Conservation (phyloP, 2,797 vertebrate species). For the Pampus argenteus region DNA sequence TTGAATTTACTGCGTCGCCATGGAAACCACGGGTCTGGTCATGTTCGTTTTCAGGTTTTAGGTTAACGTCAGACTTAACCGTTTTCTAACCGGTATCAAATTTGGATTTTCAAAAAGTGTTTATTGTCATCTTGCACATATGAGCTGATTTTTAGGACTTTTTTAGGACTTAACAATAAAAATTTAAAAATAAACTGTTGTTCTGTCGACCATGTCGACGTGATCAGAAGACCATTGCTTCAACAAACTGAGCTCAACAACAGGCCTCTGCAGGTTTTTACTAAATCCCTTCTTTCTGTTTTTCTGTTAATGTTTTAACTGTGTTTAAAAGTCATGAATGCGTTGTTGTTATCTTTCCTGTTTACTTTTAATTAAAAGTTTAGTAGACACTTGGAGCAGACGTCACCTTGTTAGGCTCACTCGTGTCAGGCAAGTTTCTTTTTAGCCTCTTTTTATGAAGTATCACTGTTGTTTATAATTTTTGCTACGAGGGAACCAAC, state of each 20-base stretch:
- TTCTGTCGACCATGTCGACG: neutral
- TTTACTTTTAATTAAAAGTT: neutral
- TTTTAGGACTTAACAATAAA: too few species aligned
- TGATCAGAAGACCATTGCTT: neutral
- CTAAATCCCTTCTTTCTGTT: too few species aligned
- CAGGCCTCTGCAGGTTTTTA: constrained; percentile 9
- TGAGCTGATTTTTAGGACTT: neutral
- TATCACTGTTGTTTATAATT: neutral
- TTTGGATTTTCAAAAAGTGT: neutral
- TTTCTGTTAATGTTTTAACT: neutral
- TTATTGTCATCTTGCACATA: neutral
- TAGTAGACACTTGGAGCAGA: neutral
- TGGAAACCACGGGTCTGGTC: neutral
- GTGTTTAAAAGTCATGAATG: constrained; percentile 10
- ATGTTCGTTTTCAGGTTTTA: neutral
- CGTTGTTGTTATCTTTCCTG: neutral
- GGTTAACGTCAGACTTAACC: neutral
- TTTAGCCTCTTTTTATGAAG: constrained; percentile 4
- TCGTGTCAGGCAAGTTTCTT: neutral
- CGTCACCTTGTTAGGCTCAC: neutral
- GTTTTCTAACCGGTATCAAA: neutral
- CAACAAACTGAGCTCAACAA: constrained; percentile 2
- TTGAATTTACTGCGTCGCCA: neutral
- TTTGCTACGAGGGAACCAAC: neutral
- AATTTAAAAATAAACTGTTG: neutral